These are phyloP conservation scores for Cydia splendana DNA, from an alignment of 1,140 invertebrate genomes.

Conservation along the genomic window DNA sequence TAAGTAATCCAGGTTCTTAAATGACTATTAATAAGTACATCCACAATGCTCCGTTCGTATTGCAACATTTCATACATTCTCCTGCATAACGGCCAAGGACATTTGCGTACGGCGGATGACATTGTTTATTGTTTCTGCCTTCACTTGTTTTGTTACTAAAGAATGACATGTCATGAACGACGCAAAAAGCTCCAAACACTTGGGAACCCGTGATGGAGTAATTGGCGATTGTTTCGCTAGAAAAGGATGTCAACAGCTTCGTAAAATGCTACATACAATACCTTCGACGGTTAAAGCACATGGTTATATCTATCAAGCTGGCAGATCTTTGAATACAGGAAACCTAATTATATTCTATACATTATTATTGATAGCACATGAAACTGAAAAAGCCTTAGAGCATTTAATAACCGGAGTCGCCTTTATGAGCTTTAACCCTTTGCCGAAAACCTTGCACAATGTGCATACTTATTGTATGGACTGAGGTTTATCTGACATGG, in stretches of 20 bases:
- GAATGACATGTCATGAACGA: slow-evolving; percentile 43
- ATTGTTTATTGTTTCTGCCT: slow-evolving; percentile 52
- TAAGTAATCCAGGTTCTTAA: neutral
- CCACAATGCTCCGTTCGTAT: neutral
- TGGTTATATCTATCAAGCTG: no score
- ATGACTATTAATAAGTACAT: neutral
- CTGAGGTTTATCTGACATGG: no score
- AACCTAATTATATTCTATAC: no score
- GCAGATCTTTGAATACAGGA: no score
- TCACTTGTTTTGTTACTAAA: slow-evolving; percentile 46
- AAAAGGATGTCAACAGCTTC: slow-evolving; percentile 37
- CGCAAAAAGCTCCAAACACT: slow-evolving; percentile 48
- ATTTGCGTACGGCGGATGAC: slow-evolving; percentile 41
- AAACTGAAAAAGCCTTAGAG: no score
- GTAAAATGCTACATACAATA: neutral
- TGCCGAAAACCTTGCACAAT: no score
- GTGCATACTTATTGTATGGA: no score
- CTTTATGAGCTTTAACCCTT: no score
- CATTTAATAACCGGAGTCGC: no score
- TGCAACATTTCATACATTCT: slow-evolving; percentile 33
- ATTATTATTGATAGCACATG: no score
- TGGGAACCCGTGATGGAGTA: slow-evolving; percentile 46
- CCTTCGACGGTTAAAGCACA: neutral
- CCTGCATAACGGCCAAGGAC: slow-evolving; percentile 39
- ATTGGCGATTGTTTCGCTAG: slow-evolving; percentile 49